Evolutionary conservation across 2,113 vertebrate species (phyloP).

Genomic region (Fulica atra): DNA sequence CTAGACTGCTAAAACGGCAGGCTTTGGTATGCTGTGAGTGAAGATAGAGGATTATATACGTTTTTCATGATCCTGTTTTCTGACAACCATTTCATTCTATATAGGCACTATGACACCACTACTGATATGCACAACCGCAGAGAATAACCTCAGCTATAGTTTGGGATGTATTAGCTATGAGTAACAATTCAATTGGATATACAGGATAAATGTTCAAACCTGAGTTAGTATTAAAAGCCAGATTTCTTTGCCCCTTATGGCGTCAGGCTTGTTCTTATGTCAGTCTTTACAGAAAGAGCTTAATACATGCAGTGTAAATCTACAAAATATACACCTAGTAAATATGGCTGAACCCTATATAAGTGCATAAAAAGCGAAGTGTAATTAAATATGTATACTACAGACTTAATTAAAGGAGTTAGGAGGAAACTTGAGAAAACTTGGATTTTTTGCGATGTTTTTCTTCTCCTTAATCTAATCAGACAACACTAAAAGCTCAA

Average conservation of each 20-base stretch:
- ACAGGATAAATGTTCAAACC: neutral
- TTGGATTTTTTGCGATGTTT: conserved; percentile 58
- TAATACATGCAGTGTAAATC: neutral
- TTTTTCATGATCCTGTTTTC: neutral
- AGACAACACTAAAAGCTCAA: conserved; percentile 65
- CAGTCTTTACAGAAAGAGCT: neutral
- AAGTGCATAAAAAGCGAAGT: neutral
- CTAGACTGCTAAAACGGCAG: neutral
- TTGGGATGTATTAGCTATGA: neutral
- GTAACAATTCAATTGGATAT: neutral
- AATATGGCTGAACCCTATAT: neutral
- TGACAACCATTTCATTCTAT: neutral
- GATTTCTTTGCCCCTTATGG: neutral
- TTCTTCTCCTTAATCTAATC: conserved; percentile 68
- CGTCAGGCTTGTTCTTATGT: neutral
- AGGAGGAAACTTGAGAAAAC: conserved; percentile 61
- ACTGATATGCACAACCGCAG: neutral
- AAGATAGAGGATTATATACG: neutral
- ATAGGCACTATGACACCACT: neutral
- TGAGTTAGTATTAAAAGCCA: neutral
- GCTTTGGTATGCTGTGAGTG: neutral
- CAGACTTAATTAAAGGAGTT: conserved; percentile 40
- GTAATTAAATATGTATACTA: conserved; percentile 40
- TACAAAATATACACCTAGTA: neutral
- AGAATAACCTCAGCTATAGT: neutral